Base-by-base conservation (phyloP, 2,888 invertebrate genomes). In the Labia minor region DNA sequence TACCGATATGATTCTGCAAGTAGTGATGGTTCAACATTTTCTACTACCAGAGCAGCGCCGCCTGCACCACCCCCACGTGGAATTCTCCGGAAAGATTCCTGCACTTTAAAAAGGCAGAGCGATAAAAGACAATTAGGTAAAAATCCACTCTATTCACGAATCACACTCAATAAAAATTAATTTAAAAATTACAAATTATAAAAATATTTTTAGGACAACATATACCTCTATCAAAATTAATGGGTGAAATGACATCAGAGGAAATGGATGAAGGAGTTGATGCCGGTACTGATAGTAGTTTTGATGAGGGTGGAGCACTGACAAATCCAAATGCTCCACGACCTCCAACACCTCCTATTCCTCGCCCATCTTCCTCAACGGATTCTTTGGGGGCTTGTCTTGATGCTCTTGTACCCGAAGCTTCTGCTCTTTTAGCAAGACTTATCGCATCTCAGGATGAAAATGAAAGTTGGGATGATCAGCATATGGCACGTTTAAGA, bases 1-100 rank as follows among this genome's bases (percentile, higher is more conserved):
- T 92, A 92, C 77, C 87, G 87, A 37, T 92, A 91, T 74, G 91
- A 91, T 73, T 88, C 86, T 73, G 85, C 85, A 1, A 87, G 87
- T 73, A 69, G 68, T 6, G 63, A 65, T 37, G 69, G 69, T 8
- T 67, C 68, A 62, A 69, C 64, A 64, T 63, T 20, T 16, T 49
- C 49, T n/a, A 49, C 49, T 8, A 14, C 14, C n/a, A 66, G 63
- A 37, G 75, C 80, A 70, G 83, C 82, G 2, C 88, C 88, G 20
- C 88, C 88, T 2, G 80, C 87, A 73, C 88, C 88, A 37, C 88
- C 88, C 3, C 89, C 88, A 33, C 84, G 86, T 74, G 85, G 89
- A 70, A 89, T 89, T 73, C 78, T 89, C 67, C 81, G 88, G 33
- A 87, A 87, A 75, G 82, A 83, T 61, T 77, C 82, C 74, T 82